Percentiles rank a stretch among this genome's conserved stretches.
Conservation (phyloP, 2,888 invertebrate species). For the Adineta ricciae region DNA sequence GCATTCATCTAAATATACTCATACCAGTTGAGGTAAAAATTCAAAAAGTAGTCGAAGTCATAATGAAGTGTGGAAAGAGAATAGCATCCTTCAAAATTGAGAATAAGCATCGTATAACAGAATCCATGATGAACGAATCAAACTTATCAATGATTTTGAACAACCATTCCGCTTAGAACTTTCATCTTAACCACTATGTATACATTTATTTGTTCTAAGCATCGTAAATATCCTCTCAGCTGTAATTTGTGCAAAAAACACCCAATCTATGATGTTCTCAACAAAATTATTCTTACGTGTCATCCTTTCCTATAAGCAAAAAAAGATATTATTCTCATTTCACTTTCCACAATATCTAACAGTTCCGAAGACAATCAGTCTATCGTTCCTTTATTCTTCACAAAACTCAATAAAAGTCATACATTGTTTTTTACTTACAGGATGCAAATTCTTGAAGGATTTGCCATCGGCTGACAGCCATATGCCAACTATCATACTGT, state of each 20-base stretch:
- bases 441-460: background rate
- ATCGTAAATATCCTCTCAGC: background rate
- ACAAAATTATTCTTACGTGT: too few species aligned
- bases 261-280: too few species aligned
- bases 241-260: background rate
- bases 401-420: background rate
- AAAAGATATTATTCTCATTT: too few species aligned
- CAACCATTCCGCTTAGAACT: too few species aligned
- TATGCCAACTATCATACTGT: background rate
- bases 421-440: background rate
- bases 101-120: background rate
- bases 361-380: background rate
- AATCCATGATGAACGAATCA: background rate
- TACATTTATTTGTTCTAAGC: too few species aligned
- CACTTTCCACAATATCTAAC: background rate
- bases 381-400: background rate
- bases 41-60: background rate
- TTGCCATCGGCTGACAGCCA: background rate
- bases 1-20: background rate
- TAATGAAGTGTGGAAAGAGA: background rate
- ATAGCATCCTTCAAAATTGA: background rate
- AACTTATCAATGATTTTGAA: background rate
- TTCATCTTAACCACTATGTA: too few species aligned
- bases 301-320: too few species aligned
- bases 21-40: background rate